phyloP scores from a whole-genome alignment of 2,113 vertebrate species.

The Ochotona princeps region DNA sequence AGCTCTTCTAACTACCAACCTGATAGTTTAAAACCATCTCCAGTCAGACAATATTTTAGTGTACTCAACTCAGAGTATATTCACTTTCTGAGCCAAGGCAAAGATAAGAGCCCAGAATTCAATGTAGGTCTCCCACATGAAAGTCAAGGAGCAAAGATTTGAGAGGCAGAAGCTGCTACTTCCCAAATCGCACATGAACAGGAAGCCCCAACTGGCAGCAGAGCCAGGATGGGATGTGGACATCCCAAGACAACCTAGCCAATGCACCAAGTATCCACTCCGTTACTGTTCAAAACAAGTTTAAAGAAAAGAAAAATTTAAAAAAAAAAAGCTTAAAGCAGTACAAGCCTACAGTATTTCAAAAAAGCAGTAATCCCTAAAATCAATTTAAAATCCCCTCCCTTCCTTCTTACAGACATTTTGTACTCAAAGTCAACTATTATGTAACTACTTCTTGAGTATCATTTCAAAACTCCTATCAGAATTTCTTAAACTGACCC shows the following conservation, averaged over 20 bases:
- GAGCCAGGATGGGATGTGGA: too few relatives aligned
- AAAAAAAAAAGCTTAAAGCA: background rate
- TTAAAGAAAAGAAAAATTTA: too few relatives aligned
- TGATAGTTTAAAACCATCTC: background rate
- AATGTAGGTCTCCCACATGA: too few relatives aligned
- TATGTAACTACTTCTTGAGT: slow-evolving; percentile 36
- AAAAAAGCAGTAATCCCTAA: slow-evolving; percentile 6
- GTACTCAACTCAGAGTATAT: too few relatives aligned
- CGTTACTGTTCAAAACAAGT: background rate
- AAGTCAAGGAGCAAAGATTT: too few relatives aligned
- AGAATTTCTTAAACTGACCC: slow-evolving; percentile 47
- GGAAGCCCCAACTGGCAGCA: too few relatives aligned
- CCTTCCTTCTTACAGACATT: background rate
- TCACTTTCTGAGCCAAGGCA: too few relatives aligned
- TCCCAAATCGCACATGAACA: too few relatives aligned
- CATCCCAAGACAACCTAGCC: too few relatives aligned
- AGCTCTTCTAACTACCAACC: slow-evolving; percentile 41
- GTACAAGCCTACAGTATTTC: background rate
- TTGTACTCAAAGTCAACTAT: slow-evolving; percentile 37
- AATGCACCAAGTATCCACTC: too few relatives aligned
- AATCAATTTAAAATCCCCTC: slow-evolving; percentile 39
- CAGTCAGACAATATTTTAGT: background rate
- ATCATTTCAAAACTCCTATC: slow-evolving; percentile 20
- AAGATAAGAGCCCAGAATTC: too few relatives aligned
- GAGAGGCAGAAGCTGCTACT: too few relatives aligned